These are phyloP conservation scores for Passerina amoena DNA, from an alignment of 2,113 vertebrate species.

Conservation along the genomic window DNA sequence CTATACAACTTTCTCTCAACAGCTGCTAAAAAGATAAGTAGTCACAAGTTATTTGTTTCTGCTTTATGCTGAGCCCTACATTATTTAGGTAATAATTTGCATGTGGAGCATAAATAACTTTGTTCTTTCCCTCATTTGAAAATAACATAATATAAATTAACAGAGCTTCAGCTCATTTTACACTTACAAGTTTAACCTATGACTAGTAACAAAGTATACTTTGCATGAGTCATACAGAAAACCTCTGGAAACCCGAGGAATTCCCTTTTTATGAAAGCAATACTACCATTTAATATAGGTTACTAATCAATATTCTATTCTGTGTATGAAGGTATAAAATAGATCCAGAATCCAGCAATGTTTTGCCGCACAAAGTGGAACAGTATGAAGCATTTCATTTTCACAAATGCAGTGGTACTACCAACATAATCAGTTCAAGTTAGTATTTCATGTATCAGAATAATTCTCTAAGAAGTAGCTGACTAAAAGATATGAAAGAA, in stretches of 20 bases:
- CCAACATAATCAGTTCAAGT: conserved; percentile 4
- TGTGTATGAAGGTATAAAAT: neutral
- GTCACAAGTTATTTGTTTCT: conserved; percentile 66
- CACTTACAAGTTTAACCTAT: conserved; percentile 24
- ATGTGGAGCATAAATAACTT: conserved; percentile 33
- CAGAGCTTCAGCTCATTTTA: conserved; percentile 9
- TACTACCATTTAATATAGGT: neutral
- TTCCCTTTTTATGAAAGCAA: neutral
- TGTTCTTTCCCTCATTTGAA: conserved; percentile 26
- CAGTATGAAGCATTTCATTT: conserved; percentile 27
- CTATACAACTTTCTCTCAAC: conserved; percentile 39
- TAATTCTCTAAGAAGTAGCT: neutral
- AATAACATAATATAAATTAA: conserved; percentile 32
- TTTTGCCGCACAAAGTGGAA: neutral
- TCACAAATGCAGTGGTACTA: conserved; percentile 7
- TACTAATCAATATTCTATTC: neutral
- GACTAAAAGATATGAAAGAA: neutral
- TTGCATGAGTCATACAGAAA: neutral
- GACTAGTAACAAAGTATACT: neutral
- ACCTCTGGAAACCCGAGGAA: neutral
- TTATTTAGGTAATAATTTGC: conserved; percentile 61
- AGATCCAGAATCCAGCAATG: neutral
- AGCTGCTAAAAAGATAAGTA: conserved; percentile 67
- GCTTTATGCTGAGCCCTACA: conserved; percentile 36
- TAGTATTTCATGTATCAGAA: neutral